Evolutionary conservation across 2,888 invertebrate species (phyloP).

Genomic region (Chalcosyrphus nemorum): DNA sequence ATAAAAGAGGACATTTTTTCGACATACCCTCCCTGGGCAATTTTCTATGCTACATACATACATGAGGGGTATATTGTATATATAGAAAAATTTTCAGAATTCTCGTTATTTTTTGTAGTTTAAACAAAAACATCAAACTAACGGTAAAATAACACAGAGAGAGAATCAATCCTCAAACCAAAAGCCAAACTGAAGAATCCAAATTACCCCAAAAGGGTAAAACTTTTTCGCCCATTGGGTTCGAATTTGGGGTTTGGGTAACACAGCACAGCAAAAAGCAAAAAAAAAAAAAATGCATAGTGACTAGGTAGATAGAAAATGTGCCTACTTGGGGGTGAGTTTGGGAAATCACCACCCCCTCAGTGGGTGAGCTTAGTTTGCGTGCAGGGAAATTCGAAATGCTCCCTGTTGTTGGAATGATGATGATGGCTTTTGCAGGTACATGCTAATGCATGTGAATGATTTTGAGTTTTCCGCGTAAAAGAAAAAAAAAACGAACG

Average conservation of each 20-base stretch:
- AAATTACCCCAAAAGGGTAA: constrained; percentile 65
- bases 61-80: not conserved
- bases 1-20: constrained; percentile 64
- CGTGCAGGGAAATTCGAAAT: constrained; percentile 55
- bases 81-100: constrained; percentile 26
- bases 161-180: constrained; percentile 66
- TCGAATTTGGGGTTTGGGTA: not conserved
- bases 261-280: not conserved
- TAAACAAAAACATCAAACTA: constrained; percentile 64
- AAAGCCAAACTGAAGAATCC: constrained; percentile 54
- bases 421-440: constrained; percentile 57
- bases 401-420: constrained; percentile 21
- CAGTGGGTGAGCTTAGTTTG: constrained; percentile 56
- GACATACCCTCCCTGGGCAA: constrained; percentile 42
- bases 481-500: constrained; percentile 18
- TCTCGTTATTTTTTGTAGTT: constrained; percentile 36
- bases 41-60: constrained; percentile 18
- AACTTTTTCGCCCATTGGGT: constrained; percentile 51
- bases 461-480: constrained; percentile 55
- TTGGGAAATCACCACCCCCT: constrained; percentile 73
- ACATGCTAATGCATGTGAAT: constrained; percentile 68
- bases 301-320: constrained; percentile 54
- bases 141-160: constrained; percentile 56
- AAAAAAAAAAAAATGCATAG: constrained; percentile 14
- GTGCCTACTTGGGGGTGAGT: constrained; percentile 48